Conservation (phyloP, 2,888 invertebrate species). For the Cheiracanthium punctorium region DNA sequence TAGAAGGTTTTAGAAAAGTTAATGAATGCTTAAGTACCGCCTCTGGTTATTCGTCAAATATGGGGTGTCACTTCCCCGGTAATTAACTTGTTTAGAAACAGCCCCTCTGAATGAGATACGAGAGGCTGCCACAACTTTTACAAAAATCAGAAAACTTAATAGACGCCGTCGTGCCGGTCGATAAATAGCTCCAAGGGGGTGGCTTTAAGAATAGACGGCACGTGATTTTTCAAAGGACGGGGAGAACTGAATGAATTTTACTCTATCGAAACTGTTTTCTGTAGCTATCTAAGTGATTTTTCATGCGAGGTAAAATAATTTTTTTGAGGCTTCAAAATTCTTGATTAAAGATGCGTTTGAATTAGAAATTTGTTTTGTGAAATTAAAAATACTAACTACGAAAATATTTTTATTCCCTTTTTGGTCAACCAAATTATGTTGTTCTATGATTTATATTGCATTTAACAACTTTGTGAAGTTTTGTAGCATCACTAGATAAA, state of each 20-base stretch:
- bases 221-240: background rate
- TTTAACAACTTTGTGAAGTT: too few species aligned
- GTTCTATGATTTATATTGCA: too few species aligned
- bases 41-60: background rate
- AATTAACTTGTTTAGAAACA: background rate
- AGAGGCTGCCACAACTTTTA: conserved; percentile 7
- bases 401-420: too few species aligned
- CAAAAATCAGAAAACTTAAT: conserved; percentile 30
- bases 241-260: background rate
- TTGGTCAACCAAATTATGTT: too few species aligned
- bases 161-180: conserved; percentile 30
- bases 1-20: background rate
- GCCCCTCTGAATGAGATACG: background rate
- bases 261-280: background rate
- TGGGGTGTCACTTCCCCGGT: background rate
- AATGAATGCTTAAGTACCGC: background rate
- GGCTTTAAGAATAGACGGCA: background rate
- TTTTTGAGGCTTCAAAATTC: background rate
- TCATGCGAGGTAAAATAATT: background rate
- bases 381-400: too few species aligned
- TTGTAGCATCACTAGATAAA: too few species aligned
- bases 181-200: conserved; percentile 7
- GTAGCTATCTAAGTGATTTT: conserved; percentile 38
- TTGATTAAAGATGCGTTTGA: background rate
- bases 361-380: too few species aligned